phyloP scores from a whole-genome alignment of 2,113 vertebrate genomes.

The Garra rufa region DNA sequence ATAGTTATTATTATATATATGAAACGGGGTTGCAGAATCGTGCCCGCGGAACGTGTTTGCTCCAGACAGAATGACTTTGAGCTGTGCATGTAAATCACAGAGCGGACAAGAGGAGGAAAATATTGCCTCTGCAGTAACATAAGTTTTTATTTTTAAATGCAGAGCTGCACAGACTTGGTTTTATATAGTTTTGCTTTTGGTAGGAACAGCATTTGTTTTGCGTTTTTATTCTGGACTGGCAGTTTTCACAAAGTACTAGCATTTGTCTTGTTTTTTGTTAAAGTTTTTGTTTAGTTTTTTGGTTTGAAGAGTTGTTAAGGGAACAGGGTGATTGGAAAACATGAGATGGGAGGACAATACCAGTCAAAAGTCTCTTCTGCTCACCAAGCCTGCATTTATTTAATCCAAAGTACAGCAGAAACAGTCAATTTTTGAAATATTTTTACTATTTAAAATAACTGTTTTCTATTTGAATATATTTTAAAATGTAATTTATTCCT shows the following conservation, averaged over 20 bases:
- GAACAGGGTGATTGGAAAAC: neutral
- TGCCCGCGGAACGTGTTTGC: slow-evolving; percentile 7
- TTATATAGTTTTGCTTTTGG: neutral
- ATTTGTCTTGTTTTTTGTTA: neutral
- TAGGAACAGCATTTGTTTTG: neutral
- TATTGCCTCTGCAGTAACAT: neutral
- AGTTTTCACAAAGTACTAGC: neutral
- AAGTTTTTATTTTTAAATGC: neutral
- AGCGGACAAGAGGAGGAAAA: slow-evolving; percentile 6
- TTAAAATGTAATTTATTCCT: too few species aligned
- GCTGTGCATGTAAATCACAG: slow-evolving; percentile 49
- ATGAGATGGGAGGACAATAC: neutral
- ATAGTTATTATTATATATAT: slow-evolving; percentile 5
- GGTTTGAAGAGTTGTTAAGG: neutral
- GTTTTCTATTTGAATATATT: too few species aligned
- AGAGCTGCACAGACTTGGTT: neutral
- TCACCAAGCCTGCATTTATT: too few species aligned
- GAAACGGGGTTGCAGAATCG: slow-evolving; percentile 37
- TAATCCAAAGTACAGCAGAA: too few species aligned
- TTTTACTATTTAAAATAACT: too few species aligned
- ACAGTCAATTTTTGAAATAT: too few species aligned
- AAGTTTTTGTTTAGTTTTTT: neutral
- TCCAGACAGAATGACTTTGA: slow-evolving; percentile 38
- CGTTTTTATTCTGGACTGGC: neutral
- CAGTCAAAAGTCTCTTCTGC: too few species aligned